phyloP scores from a whole-genome alignment of 2,888 invertebrate genomes.

The Lomographa bimaculata region DNA sequence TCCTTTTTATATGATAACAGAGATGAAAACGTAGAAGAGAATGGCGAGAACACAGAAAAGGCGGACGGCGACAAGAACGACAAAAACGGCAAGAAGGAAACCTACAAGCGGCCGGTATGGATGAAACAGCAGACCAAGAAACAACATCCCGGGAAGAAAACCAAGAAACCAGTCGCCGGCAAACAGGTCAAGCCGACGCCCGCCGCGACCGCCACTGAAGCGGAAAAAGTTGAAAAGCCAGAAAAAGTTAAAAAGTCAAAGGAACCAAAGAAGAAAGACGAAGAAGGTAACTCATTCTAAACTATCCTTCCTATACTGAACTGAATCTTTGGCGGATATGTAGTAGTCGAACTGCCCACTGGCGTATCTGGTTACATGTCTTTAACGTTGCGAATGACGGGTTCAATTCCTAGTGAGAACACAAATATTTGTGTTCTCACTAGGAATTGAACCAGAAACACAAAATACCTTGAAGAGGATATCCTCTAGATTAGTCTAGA shows the following conservation, averaged over 20 bases:
- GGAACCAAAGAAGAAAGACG: conserved; percentile 72
- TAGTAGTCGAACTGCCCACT: too few relatives aligned
- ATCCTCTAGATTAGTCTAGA: too few relatives aligned
- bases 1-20: too few relatives aligned
- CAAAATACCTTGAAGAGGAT: too few relatives aligned
- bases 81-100: conserved; percentile 75
- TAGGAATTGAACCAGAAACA: too few relatives aligned
- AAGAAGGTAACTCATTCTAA: conserved; percentile 50
- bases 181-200: conserved; percentile 50
- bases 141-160: conserved; percentile 51
- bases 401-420: too few relatives aligned
- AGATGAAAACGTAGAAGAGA: conserved; percentile 84
- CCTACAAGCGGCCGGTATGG: conserved; percentile 86
- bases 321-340: too few relatives aligned
- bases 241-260: conserved; percentile 58
- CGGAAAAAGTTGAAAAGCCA: conserved; percentile 56
- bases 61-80: conserved; percentile 74
- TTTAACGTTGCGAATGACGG: too few relatives aligned
- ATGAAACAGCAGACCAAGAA: conserved; percentile 60
- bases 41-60: conserved; percentile 67
- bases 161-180: conserved; percentile 49
- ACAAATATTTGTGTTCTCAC: too few relatives aligned
- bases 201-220: conserved; percentile 43
- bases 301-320: too few relatives aligned
- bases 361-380: too few relatives aligned